phyloP scores from a whole-genome alignment of 1,140 invertebrate genomes.

The fruit fly (Drosophila melanogaster) region Release_6_plus_ISO1_MT NT_033777.3:25234001-25234500 shows the following conservation, averaged over 20 bases:
- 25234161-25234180: slow-evolving; percentile 53
- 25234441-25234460: slow-evolving; percentile 71
- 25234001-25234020: slow-evolving; percentile 1
- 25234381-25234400: slow-evolving; percentile 29
- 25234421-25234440: slow-evolving; percentile 73
- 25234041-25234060: slow-evolving; percentile 65
- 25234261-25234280: slow-evolving; percentile 57
- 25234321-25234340: slow-evolving; percentile 64
- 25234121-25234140: slow-evolving; percentile 69
- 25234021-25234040: slow-evolving; percentile 31
- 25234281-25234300: slow-evolving; percentile 50
- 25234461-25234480: slow-evolving; percentile 61
- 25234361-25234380: slow-evolving; percentile 39
- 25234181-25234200: slow-evolving; percentile 65
- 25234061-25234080: slow-evolving; percentile 52
- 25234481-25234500: slow-evolving; percentile 62
- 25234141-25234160: slow-evolving; percentile 68
- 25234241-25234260: slow-evolving; percentile 72
- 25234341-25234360: slow-evolving; percentile 70
- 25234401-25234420: slow-evolving; percentile 59
- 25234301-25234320: slow-evolving; percentile 61
- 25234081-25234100: slow-evolving; percentile 46
- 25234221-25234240: slow-evolving; percentile 60
- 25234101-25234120: slow-evolving; percentile 62
- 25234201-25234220: slow-evolving; percentile 52